Evolutionary conservation across 1,140 invertebrate species (phyloP).

Genomic region (Trichonephila inaurata): DNA sequence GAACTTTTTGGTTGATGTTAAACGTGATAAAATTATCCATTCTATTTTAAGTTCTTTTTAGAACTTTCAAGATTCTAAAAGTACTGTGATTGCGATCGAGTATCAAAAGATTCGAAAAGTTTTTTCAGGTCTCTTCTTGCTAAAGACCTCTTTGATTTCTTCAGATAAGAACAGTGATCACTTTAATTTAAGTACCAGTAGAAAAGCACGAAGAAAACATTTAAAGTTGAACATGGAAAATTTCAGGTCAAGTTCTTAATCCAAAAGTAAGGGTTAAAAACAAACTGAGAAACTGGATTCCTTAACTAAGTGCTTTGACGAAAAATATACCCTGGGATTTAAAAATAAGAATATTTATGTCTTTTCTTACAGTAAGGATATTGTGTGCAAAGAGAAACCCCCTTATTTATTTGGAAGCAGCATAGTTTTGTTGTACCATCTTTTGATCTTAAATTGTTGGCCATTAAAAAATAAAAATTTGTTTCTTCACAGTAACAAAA

Average conservation of each 20-base stretch:
- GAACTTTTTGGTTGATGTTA: neutral
- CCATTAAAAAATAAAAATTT: conserved; percentile 34
- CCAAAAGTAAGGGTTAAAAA: neutral
- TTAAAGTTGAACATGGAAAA: conserved; percentile 30
- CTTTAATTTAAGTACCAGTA: neutral
- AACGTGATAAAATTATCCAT: neutral
- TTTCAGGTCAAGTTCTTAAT: neutral
- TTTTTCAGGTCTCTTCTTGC: no score
- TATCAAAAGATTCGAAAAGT: no score
- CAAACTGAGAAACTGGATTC: conserved; percentile 16
- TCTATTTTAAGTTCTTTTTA: neutral
- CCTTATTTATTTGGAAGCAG: conserved; percentile 39
- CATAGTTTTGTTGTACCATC: neutral
- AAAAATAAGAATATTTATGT: neutral
- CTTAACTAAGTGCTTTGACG: neutral
- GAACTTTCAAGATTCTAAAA: neutral
- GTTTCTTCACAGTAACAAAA: neutral
- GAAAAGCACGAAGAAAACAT: neutral
- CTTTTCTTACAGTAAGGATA: neutral
- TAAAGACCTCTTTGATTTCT: neutral
- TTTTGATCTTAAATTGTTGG: conserved; percentile 20
- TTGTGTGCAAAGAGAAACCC: conserved; percentile 17
- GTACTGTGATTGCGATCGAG: no score
- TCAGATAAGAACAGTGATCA: neutral
- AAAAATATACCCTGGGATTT: neutral